phyloP scores from a whole-genome alignment of 1,140 invertebrate genomes.

The Melipona quadrifasciata region DNA sequence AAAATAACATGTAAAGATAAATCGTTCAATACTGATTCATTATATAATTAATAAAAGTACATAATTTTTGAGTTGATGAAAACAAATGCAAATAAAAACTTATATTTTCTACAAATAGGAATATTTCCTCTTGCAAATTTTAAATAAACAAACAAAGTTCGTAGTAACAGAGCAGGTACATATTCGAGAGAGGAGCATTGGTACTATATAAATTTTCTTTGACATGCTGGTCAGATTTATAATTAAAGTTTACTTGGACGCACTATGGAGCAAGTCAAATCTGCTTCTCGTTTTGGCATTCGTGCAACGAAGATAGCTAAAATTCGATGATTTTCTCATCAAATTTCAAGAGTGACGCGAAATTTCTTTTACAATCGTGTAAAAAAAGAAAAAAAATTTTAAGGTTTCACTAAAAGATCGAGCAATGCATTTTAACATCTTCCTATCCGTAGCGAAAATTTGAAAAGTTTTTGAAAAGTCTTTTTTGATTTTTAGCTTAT shows the following conservation, averaged over 20 bases:
- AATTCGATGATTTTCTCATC: slow-evolving; percentile 26
- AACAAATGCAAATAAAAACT: no score
- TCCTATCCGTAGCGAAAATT: background rate
- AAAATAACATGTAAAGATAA: no score
- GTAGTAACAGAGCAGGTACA: background rate
- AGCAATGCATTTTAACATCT: background rate
- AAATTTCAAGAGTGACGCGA: slow-evolving; percentile 4
- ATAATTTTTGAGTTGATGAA: no score
- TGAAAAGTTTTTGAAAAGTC: background rate
- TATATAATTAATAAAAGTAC: no score
- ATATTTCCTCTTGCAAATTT: background rate
- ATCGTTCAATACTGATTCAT: no score
- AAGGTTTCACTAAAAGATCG: background rate
- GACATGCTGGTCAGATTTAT: background rate
- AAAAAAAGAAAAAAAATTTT: background rate
- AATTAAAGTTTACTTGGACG: slow-evolving; percentile 12
- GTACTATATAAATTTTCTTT: background rate
- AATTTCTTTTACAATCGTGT: slow-evolving; percentile 34
- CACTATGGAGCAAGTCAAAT: background rate
- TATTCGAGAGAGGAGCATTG: background rate
- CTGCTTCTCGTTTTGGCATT: background rate
- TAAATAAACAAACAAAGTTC: background rate
- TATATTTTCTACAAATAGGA: no score
- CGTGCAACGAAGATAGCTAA: slow-evolving; percentile 26
- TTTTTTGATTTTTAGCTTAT: background rate